phyloP scores from a whole-genome alignment of 2,888 invertebrate genomes.

The Luperina testacea region DNA sequence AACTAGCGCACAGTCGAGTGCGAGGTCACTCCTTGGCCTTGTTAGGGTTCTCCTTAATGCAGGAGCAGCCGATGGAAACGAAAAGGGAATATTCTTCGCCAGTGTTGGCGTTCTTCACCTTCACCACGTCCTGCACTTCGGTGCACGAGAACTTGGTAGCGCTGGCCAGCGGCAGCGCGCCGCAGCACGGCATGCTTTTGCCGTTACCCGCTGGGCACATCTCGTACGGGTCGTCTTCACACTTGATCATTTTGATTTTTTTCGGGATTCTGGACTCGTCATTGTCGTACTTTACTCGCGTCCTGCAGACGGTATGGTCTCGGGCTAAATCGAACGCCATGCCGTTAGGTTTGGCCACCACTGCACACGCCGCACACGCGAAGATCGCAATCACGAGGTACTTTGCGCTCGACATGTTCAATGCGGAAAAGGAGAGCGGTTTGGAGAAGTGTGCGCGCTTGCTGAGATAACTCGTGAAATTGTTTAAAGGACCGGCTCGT shows the following conservation, averaged over 20 bases:
- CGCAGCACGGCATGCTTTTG: constrained; percentile 46
- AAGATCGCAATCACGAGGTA: constrained; percentile 30
- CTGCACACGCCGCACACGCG: constrained; percentile 24
- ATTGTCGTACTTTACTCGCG: constrained; percentile 68
- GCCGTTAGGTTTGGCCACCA: constrained; percentile 35
- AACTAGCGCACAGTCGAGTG: not conserved
- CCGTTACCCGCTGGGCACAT: constrained; percentile 49
- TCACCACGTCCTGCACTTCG: constrained; percentile 52
- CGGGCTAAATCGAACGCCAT: constrained; percentile 18
- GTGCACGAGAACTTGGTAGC: constrained; percentile 49
- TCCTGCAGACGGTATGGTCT: constrained; percentile 56
- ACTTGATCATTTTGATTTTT: constrained; percentile 76
- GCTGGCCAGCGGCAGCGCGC: constrained; percentile 12
- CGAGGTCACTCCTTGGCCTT: constrained; percentile 39
- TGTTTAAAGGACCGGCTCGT: constrained; percentile 3
- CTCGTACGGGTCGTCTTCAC: constrained; percentile 66
- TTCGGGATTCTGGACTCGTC: constrained; percentile 73
- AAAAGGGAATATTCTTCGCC: not conserved
- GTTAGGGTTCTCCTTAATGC: constrained; percentile 32
- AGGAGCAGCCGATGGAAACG: constrained; percentile 63
- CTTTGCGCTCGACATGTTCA: constrained; percentile 39
- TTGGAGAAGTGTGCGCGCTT: constrained; percentile 32
- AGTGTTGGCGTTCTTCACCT: constrained; percentile 16
- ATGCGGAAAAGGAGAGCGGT: constrained; percentile 39
- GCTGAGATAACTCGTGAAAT: constrained; percentile 41